Evolutionary conservation across 2,797 vertebrate genomes (phyloP).

Genomic region (Rhyacichthys aspro): DNA sequence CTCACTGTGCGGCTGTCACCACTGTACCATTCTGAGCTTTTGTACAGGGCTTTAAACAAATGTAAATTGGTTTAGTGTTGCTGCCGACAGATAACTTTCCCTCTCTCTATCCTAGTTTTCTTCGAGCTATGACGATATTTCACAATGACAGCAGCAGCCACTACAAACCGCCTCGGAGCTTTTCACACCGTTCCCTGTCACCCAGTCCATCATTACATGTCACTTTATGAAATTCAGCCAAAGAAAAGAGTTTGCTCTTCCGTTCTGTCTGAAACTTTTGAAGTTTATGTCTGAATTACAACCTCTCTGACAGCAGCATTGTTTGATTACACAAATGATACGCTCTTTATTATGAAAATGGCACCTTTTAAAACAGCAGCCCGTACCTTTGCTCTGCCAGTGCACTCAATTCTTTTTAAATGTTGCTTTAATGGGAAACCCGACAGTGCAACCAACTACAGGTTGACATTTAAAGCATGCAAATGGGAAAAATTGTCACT

Average conservation of each 20-base stretch:
- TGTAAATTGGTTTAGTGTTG: constrained; percentile 35
- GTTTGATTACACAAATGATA: constrained; percentile 51
- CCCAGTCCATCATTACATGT: constrained; percentile 62
- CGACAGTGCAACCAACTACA: constrained; percentile 56
- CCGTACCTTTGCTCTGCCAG: constrained; percentile 55
- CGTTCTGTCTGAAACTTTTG: constrained; percentile 9
- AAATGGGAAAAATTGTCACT: constrained; percentile 52
- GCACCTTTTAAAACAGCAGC: constrained; percentile 52
- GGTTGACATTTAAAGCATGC: constrained; percentile 64
- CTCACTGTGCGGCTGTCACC: constrained; percentile 31
- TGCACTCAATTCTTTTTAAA: constrained; percentile 54
- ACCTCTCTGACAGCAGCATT: constrained; percentile 35
- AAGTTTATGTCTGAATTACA: constrained; percentile 31
- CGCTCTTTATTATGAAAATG: constrained; percentile 67
- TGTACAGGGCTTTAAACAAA: constrained; percentile 13
- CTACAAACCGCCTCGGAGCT: constrained; percentile 43
- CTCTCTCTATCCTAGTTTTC: constrained; percentile 36
- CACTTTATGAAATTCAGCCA: constrained; percentile 43
- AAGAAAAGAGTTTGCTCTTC: constrained; percentile 22
- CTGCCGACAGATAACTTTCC: constrained; percentile 32
- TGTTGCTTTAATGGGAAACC: constrained; percentile 49
- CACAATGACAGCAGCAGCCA: constrained; percentile 54
- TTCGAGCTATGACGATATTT: constrained; percentile 45
- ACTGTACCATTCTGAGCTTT: constrained; percentile 19
- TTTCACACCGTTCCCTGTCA: constrained; percentile 25